A percentile compares a stretch with the other conserved stretches of the same genome.
These are phyloP conservation scores for Spea hammondii DNA, from an alignment of 2,797 vertebrate genomes.

Conservation along the genomic window DNA sequence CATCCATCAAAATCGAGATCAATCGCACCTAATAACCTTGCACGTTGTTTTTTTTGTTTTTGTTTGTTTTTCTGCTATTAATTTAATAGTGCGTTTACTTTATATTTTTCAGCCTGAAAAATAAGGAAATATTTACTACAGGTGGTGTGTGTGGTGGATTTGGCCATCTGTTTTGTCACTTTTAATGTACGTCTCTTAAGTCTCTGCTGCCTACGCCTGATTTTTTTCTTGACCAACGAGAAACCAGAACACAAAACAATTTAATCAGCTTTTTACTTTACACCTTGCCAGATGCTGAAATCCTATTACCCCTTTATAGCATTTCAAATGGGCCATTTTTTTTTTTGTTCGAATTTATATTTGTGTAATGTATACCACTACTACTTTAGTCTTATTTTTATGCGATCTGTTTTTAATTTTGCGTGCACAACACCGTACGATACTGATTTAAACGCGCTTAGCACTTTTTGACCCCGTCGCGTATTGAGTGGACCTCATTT, in stretches of 20 bases:
- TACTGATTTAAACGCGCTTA: slow-evolving; percentile 35
- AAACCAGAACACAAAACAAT: slow-evolving; percentile 62
- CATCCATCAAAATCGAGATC: too few relatives aligned
- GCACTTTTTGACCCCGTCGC: neutral
- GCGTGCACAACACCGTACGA: slow-evolving; percentile 9
- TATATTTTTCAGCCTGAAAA: neutral
- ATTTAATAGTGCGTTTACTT: neutral
- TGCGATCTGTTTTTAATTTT: neutral
- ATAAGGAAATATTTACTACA: slow-evolving; percentile 64
- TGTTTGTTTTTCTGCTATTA: neutral
- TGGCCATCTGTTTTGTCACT: slow-evolving; percentile 70
- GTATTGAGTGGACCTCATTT: neutral
- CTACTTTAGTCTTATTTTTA: neutral
- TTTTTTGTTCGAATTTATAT: slow-evolving; percentile 54
- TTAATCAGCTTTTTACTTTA: slow-evolving; percentile 54
- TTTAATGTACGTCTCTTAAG: slow-evolving; percentile 58
- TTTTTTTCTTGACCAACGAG: slow-evolving; percentile 57
- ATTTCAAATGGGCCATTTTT: slow-evolving; percentile 58
- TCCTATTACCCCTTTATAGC: slow-evolving; percentile 55
- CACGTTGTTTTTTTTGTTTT: neutral
- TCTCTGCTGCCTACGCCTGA: slow-evolving; percentile 59
- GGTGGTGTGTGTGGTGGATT: slow-evolving; percentile 69
- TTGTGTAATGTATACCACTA: slow-evolving; percentile 55
- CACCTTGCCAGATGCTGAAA: slow-evolving; percentile 64
- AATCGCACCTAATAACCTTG: neutral